Evolutionary conservation across 2,797 vertebrate species (phyloP), one percentile per base, ranked within the genome.

Genomic region (Lutjanus argentimaculatus): DNA sequence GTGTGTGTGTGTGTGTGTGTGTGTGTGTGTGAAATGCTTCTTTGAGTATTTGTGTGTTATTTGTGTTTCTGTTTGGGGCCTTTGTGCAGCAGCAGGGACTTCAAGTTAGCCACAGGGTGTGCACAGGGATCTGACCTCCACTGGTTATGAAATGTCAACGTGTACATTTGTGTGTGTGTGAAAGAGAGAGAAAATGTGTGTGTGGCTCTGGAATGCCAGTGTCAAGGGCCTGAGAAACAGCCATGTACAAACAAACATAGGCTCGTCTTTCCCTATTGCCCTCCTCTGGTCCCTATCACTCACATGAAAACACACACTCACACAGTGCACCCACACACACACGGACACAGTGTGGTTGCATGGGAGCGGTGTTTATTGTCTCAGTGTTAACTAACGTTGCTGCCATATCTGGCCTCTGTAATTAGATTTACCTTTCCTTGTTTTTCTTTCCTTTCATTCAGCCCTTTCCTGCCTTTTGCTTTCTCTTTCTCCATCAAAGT

Each of bases 221-320:
- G 93, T 95, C 92, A 91, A 93, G 92, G 90, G 92, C 94, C 95
- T 94, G 94, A 96, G 96, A 96, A 96, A 96, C 93, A 93, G 92
- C 90, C 92, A 85, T 92, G 92, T 81, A 91, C 96, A 96, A 96
- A 96, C 95, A 96, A 96, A 96, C 95, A 96, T 80, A 77, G 92
- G 95, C 94, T 96, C 94, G 82, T 92, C 95, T 96, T 96, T 96
- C 95, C 89, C 92, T 83, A 85, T 89, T 89, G 84, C 84, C 88
- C 87, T 89, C 85, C 85, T 90, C 84, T 84, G 78, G 84, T 93
- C 89, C 88, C 88, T 90, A 91, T 93, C 90, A 85, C 84, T 91
- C 92, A 83, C 83, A 90, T 66, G 71, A 80, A 87, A 76, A 84
- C 70, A 76, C 85, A 79, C 67, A 77, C 75, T 66, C 64, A 72